Percentiles rank a stretch among this genome's conserved stretches.
These are phyloP conservation scores for Ectemnius cavifrons DNA, from an alignment of 2,888 invertebrate species.

Conservation along the genomic window DNA sequence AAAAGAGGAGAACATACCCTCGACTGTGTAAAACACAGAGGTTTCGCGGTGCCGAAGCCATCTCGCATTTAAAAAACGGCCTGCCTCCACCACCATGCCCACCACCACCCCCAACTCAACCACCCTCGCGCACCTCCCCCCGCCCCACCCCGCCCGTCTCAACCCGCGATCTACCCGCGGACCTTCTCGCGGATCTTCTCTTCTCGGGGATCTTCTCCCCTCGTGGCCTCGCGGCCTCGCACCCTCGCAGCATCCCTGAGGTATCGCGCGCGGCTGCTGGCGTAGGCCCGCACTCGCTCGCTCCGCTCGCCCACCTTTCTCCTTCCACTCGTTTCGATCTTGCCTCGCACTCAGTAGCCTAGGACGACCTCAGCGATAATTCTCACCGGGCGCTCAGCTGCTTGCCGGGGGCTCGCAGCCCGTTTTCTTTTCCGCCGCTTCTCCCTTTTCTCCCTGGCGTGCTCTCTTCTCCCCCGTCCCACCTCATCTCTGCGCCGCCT, in stretches of 20 bases:
- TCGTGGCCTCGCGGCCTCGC: constrained; percentile 11
- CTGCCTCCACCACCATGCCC: constrained; percentile 7
- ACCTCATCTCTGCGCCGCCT: constrained; percentile 11
- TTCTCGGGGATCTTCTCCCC: constrained; percentile 12
- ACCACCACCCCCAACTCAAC: not conserved
- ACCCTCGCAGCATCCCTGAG: constrained; percentile 1
- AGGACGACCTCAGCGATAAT: constrained; percentile 58
- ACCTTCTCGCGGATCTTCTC: constrained; percentile 28
- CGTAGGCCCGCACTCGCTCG: not conserved
- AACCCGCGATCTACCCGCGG: constrained; percentile 21
- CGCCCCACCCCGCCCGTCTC: not conserved
- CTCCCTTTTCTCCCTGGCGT: not conserved
- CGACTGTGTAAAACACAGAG: constrained; percentile 67
- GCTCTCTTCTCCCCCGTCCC: constrained; percentile 3
- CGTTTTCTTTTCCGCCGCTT: constrained; percentile 27
- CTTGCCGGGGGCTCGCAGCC: not conserved
- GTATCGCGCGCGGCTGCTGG: no score
- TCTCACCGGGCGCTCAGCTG: constrained; percentile 44
- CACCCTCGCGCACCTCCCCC: not conserved
- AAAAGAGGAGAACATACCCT: constrained; percentile 65
- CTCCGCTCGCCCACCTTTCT: not conserved
- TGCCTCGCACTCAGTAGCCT: constrained; percentile 25
- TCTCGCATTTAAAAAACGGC: constrained; percentile 61
- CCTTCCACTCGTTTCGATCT: not conserved
- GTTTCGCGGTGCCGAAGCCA: constrained; percentile 59